phyloP scores from a whole-genome alignment of 2,113 vertebrate genomes.

The Macquaria ambigua region DNA sequence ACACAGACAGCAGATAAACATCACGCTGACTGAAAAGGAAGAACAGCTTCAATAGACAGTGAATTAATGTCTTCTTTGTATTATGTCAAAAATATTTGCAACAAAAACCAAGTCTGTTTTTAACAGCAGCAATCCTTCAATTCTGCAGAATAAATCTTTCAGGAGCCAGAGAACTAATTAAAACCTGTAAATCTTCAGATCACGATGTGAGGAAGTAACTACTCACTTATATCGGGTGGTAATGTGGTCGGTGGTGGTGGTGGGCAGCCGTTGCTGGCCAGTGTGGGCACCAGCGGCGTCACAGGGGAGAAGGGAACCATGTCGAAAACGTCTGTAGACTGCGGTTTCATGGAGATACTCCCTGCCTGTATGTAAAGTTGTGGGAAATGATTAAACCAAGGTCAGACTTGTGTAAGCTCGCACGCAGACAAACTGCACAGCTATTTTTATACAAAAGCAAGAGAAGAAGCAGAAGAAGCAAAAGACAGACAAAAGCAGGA shows the following conservation, averaged over 20 bases:
- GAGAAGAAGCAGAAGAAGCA: neutral
- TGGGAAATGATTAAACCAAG: neutral
- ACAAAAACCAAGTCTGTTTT: neutral
- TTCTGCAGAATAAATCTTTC: neutral
- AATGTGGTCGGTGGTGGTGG: slow-evolving; percentile 89
- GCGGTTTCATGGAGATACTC: slow-evolving; percentile 86
- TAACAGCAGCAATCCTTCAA: neutral
- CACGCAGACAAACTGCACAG: neutral
- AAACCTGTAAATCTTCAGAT: neutral
- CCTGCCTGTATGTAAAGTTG: slow-evolving; percentile 84
- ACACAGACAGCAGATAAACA: slow-evolving; percentile 14
- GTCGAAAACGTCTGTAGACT: slow-evolving; percentile 95
- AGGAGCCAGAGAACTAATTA: neutral
- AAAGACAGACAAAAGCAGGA: slow-evolving; percentile 41
- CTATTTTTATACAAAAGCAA: slow-evolving; percentile 3
- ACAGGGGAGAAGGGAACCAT: slow-evolving; percentile 98
- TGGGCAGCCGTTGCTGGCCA: slow-evolving; percentile 92
- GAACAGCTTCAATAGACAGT: neutral
- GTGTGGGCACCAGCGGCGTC: slow-evolving; percentile 88
- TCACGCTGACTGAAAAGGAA: neutral
- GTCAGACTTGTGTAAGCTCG: neutral
- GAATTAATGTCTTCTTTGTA: neutral
- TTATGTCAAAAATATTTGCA: neutral
- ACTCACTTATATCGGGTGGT: slow-evolving; percentile 92
- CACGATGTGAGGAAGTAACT: neutral